Percentiles rank a stretch among this genome's conserved stretches.
Conservation (phyloP, 2,888 invertebrate genomes). For the Melieria picta region DNA sequence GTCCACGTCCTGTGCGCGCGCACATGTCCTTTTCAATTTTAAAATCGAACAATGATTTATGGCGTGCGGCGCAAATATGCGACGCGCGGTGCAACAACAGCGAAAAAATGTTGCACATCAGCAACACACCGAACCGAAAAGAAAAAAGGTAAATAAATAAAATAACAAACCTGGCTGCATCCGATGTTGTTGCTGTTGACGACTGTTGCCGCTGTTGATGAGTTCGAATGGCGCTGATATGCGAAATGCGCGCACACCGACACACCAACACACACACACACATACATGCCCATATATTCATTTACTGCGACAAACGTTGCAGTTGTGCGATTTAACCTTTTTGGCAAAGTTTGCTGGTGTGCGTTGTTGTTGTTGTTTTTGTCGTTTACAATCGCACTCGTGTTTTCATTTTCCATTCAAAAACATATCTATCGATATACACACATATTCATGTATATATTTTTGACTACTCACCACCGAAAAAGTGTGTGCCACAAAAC, state of each 20-base stretch:
- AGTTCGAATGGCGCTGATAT: not conserved
- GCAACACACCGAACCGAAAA: constrained; percentile 35
- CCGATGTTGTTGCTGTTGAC: not conserved
- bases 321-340: not conserved
- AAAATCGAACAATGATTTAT: constrained; percentile 62
- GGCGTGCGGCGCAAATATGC: constrained; percentile 38
- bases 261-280: not conserved
- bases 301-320: not conserved
- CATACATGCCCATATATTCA: not conserved
- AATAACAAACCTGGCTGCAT: constrained; percentile 9
- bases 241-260: not conserved
- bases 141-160: constrained; percentile 12
- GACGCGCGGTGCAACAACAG: constrained; percentile 23
- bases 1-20: constrained; percentile 44
- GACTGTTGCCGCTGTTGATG: not conserved
- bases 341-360: not conserved
- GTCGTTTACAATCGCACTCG: constrained; percentile 2
- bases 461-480: not conserved
- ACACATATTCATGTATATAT: constrained; percentile 6
- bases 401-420: constrained; percentile 7
- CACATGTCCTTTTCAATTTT: constrained; percentile 40
- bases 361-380: not conserved
- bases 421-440: not conserved
- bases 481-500: too few relatives aligned
- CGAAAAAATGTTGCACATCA: constrained; percentile 35